These are phyloP conservation scores for Cheilosia scutellata DNA, from an alignment of 2,888 invertebrate species.

Conservation along the genomic window DNA sequence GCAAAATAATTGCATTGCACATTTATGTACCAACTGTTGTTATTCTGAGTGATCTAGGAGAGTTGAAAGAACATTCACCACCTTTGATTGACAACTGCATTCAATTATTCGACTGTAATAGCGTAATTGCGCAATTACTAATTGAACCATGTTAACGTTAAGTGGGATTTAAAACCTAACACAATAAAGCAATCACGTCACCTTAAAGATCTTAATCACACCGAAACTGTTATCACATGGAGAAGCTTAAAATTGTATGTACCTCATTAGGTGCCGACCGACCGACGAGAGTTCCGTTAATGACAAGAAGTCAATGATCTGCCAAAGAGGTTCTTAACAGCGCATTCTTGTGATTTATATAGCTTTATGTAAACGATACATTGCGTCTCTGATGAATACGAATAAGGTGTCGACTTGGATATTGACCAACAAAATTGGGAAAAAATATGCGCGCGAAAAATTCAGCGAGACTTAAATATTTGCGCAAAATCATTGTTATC, in stretches of 20 bases:
- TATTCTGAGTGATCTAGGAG: slow-evolving; percentile 3
- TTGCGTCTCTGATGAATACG: slow-evolving; percentile 23
- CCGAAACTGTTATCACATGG: slow-evolving; percentile 2
- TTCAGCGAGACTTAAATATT: slow-evolving; percentile 1
- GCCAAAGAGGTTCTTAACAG: slow-evolving; percentile 10
- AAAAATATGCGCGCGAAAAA: not conserved
- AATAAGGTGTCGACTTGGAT: slow-evolving; percentile 6
- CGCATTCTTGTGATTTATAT: slow-evolving; percentile 16
- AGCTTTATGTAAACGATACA: not conserved
- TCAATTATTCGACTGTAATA: slow-evolving; percentile 7
- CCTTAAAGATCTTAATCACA: slow-evolving; percentile 21
- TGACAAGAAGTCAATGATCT: slow-evolving; percentile 55
- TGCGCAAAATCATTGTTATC: slow-evolving; percentile 25
- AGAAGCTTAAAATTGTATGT: slow-evolving; percentile 10
- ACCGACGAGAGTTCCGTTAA: not conserved
- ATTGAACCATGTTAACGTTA: slow-evolving; percentile 35
- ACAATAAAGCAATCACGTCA: slow-evolving; percentile 51
- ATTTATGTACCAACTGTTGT: not conserved
- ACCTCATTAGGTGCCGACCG: slow-evolving; percentile 32
- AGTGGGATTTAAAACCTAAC: slow-evolving; percentile 14
- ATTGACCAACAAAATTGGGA: slow-evolving; percentile 1
- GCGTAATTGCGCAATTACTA: slow-evolving; percentile 17
- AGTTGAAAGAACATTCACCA: slow-evolving; percentile 4
- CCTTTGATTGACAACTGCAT: slow-evolving; percentile 9
- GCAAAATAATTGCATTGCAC: slow-evolving; percentile 24